phyloP scores from a whole-genome alignment of 2,888 invertebrate species.

The Eurytoma adleriae region DNA sequence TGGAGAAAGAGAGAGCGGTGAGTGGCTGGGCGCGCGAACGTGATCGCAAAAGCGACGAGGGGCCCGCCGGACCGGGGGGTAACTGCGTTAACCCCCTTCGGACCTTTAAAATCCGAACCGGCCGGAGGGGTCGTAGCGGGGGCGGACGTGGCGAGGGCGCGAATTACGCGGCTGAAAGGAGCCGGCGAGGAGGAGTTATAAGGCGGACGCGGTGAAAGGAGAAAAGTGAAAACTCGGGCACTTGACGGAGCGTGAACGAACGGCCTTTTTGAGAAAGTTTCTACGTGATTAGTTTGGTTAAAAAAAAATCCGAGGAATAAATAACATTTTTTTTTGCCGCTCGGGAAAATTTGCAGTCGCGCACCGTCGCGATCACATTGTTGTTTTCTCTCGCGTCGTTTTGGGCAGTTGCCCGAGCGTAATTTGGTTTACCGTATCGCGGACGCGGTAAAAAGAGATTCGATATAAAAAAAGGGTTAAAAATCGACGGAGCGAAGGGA shows the following conservation, averaged over 20 bases:
- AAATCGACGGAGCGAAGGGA: not conserved
- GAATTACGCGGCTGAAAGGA: slow-evolving; percentile 21
- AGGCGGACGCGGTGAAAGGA: not conserved
- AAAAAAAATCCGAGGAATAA: not conserved
- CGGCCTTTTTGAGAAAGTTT: not conserved
- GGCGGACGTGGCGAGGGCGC: slow-evolving; percentile 17
- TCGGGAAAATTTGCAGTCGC: no score
- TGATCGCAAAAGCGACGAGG: slow-evolving; percentile 48
- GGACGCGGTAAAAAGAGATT: not conserved
- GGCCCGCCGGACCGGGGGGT: slow-evolving; percentile 31
- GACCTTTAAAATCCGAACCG: slow-evolving; percentile 50
- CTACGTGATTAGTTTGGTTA: not conserved
- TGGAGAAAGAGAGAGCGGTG: slow-evolving; percentile 54
- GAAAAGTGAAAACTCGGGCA: slow-evolving; percentile 32
- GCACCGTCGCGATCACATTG: no score
- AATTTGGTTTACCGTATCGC: no score
- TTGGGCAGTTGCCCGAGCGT: no score
- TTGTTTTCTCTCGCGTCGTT: no score
- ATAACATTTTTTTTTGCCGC: no score
- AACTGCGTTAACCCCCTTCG: slow-evolving; percentile 61
- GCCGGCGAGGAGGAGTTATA: not conserved
- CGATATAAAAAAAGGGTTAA: not conserved
- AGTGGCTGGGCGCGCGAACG: slow-evolving; percentile 48
- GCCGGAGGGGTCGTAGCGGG: not conserved
- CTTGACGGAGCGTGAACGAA: not conserved